Percentiles rank a stretch among this genome's conserved stretches.
Conservation (phyloP, 2,113 vertebrate species). For the Labeo rohita region DNA sequence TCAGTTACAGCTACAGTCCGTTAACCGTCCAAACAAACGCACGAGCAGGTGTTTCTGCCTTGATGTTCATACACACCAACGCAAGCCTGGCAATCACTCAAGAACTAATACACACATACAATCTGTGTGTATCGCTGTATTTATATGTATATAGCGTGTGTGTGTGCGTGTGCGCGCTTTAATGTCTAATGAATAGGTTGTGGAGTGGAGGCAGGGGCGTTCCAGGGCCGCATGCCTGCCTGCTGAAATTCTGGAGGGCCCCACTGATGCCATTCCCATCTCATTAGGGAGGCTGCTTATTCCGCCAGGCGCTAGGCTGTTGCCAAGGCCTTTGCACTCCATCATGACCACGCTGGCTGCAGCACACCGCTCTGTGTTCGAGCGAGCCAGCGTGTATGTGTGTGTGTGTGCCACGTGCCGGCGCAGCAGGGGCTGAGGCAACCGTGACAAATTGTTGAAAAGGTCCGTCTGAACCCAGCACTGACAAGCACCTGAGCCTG, state of each 20-base stretch:
- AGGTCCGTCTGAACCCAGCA: slow-evolving; percentile 82
- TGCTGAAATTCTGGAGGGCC: slow-evolving; percentile 79
- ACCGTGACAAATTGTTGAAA: slow-evolving; percentile 97
- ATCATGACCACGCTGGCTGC: slow-evolving; percentile 73
- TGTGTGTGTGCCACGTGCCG: slow-evolving; percentile 84
- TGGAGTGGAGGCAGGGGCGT: slow-evolving; percentile 65
- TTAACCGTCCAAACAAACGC: slow-evolving; percentile 53
- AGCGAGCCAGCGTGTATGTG: slow-evolving; percentile 51
- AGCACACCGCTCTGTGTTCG: slow-evolving; percentile 55
- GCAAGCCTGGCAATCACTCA: not conserved
- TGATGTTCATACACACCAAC: slow-evolving; percentile 12
- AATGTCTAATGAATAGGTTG: slow-evolving; percentile 81
- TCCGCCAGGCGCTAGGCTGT: slow-evolving; percentile 81
- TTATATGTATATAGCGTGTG: not conserved
- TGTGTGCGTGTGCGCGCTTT: slow-evolving; percentile 52
- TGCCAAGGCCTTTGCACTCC: slow-evolving; percentile 74
- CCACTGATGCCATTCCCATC: slow-evolving; percentile 80
- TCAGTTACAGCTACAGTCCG: slow-evolving; percentile 43
- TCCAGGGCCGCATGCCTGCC: slow-evolving; percentile 69
- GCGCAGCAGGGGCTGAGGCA: slow-evolving; percentile 86
- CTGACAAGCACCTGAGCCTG: slow-evolving; percentile 94
- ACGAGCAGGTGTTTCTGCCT: slow-evolving; percentile 47
- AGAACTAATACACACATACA: slow-evolving; percentile 9
- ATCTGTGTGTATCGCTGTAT: not conserved
- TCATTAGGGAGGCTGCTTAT: slow-evolving; percentile 84